Base-by-base conservation (phyloP, 2,888 invertebrate species). In the Pyrochroa serraticornis region DNA sequence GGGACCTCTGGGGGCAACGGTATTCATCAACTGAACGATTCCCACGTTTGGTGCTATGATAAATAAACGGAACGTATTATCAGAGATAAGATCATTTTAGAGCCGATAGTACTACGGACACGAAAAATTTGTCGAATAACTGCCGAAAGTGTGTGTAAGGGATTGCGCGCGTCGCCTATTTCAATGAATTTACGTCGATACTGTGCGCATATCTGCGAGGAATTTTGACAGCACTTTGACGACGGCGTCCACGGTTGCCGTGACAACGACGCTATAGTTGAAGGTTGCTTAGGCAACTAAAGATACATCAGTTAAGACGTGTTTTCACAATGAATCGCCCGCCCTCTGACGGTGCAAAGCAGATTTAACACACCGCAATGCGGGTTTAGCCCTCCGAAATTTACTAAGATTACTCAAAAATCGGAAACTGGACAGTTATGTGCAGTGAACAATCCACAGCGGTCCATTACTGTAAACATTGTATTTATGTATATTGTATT, bases 101-200 rank as follows among this genome's bases (percentile, higher is more conserved):
- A 33, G 43, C 42, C 42, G 36, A 43, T 41, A 30, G 39, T n/a
- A 30, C 13, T 7, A n/a, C 6, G 22, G 31, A 9, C 31, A n/a
- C 22, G 34, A 32, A 44, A 44, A 44, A 52, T 52, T 53, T 53
- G 39, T 38, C 13, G 7, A 12, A n/a, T 45, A 13, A 45, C 44
- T 52, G 44, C 31, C 9, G 46, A 46, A 53, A 51, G 41, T 38
- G 45, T 42, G 13, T 48, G 34, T 46, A 50, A 54, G 51, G 61
- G 60, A 58, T 52, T 62, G 62, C 62, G 62, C 62, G 56, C 62
- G 45, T 33, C 41, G 54, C 52, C 49, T 55, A 52, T 59, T 55
- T 52, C 45, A 52, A 52, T 62, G 49, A 58, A 58, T 56, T 58
- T 62, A 37, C 51, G 54, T 37, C 46, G 46, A 30, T 41, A 53